Base-by-base conservation (phyloP, 2,113 vertebrate genomes). In the Apteryx mantelli region DNA sequence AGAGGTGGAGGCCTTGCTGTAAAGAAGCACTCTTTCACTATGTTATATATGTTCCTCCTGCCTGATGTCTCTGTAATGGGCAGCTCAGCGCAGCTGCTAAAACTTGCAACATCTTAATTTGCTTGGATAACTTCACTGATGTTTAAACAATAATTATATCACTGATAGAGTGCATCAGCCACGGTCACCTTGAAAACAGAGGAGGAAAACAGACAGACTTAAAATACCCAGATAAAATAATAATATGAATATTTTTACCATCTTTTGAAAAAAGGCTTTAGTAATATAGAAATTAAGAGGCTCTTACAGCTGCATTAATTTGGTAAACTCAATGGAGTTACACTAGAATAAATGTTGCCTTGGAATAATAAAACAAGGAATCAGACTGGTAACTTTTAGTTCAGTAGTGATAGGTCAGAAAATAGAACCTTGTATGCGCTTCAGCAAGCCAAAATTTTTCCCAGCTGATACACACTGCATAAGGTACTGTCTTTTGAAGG, bases 131-230 rank as follows among this genome's bases (percentile, higher is more conserved):
- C 90, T 93, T 93, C 87, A 38, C 86, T 96, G 61, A 20, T 40
- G 55, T 73, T 63, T 89, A 82, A 96, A 78, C 44, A 91, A 48
- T 38, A 95, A 75, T 56, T 88, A 93, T 95, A 82, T 89, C 95
- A 87, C 89, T 96, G 95, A 92, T 94, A 56, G 89, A 70, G 14
- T 38, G 46, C 85, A 87, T 93, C 96, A 95, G 94, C 76, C 79
- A 92, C 88, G 92, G 91, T 89, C 79, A 85, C 82, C 92, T 34
- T 80, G 88, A 95, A 93, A 95, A 93, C 65, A 93, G 95, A 95
- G 56, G 68, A 96, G 80, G 82, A 90, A 88, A 69, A 79, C n/a
- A 82, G 65, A 34, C 56, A 60, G 48, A 40, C n/a, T 84, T 77
- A 36, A 55, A 16, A 34, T 36, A 40, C 46, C 25, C 91, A 65